Conservation (phyloP, 1,140 invertebrate genomes). For the Temnothorax curvispinosus region DNA sequence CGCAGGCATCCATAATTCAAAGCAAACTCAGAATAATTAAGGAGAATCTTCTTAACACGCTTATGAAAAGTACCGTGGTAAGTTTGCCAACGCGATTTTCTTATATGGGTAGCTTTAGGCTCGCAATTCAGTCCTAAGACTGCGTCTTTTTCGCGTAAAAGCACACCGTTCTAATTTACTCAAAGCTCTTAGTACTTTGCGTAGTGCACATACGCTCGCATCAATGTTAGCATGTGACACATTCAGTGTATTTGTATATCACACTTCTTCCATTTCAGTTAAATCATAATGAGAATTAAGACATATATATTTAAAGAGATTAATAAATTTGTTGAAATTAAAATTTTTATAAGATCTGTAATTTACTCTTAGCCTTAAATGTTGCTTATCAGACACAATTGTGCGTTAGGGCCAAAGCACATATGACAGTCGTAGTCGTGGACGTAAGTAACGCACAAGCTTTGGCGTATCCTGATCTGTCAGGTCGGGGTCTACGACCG, state of each 20-base stretch:
- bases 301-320: background rate
- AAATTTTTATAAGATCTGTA: background rate
- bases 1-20: slow-evolving; percentile 39
- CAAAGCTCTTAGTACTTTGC: background rate
- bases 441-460: too few species aligned
- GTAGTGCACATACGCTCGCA: background rate
- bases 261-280: background rate
- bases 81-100: slow-evolving; percentile 31
- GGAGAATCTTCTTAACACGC: background rate
- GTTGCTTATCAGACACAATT: background rate
- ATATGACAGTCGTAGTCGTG: too few species aligned
- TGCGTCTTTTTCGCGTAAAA: background rate
- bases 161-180: slow-evolving; percentile 25
- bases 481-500: too few species aligned
- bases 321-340: background rate
- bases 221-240: background rate
- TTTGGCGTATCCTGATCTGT: too few species aligned
- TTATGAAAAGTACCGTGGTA: slow-evolving; percentile 10
- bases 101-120: slow-evolving; percentile 5
- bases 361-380: background rate
- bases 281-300: background rate
- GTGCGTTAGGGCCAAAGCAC: too few species aligned
- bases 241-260: background rate
- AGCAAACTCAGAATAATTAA: slow-evolving; percentile 43
- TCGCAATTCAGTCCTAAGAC: slow-evolving; percentile 11